A percentile compares a stretch with the other conserved stretches of the same genome.
Evolutionary conservation across 2,888 invertebrate genomes (phyloP).

Genomic region (Conistra vaccinii): DNA sequence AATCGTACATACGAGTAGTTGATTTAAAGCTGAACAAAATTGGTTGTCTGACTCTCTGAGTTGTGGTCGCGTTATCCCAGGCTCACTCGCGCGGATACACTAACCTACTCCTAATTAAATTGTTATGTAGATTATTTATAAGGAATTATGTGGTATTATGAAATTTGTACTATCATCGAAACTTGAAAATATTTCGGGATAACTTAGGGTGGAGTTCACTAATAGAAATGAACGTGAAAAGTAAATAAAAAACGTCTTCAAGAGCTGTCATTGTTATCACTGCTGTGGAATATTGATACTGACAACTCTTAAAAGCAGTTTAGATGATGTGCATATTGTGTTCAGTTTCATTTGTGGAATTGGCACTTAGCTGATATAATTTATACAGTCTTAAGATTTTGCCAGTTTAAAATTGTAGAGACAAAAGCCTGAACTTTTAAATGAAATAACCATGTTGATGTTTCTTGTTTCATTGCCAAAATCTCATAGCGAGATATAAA

Average conservation of each 20-base stretch:
- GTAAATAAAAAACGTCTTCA: too few relatives aligned
- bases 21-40: conserved; percentile 71
- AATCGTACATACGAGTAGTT: conserved; percentile 73
- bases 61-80: conserved; percentile 47
- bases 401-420: neutral
- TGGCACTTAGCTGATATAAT: neutral
- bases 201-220: neutral
- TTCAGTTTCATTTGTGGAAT: too few relatives aligned
- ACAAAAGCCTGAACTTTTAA: neutral
- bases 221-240: too few relatives aligned
- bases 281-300: too few relatives aligned
- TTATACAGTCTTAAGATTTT: neutral
- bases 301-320: too few relatives aligned
- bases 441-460: neutral
- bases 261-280: too few relatives aligned
- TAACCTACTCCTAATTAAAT: conserved; percentile 42
- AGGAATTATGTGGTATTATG: neutral
- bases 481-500: neutral
- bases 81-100: conserved; percentile 20
- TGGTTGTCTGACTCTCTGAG: conserved; percentile 55
- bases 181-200: neutral
- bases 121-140: conserved; percentile 19
- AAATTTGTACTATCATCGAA: neutral
- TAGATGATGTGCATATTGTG: too few relatives aligned
- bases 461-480: conserved; percentile 21